Conservation (phyloP, 2,113 vertebrate genomes). For the Manacus vitellinus region DNA sequence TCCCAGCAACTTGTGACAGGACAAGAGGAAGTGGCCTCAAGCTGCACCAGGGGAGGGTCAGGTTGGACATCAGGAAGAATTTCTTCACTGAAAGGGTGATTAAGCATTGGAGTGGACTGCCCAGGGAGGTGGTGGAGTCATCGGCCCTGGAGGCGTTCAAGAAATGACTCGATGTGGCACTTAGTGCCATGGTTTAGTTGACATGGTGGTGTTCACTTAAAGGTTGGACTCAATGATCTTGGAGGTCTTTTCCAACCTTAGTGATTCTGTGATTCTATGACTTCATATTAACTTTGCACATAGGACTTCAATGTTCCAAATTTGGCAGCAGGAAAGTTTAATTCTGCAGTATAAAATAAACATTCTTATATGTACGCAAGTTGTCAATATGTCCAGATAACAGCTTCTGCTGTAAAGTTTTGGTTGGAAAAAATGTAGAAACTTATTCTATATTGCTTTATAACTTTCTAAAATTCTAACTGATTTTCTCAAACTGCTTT, state of each 20-base stretch:
- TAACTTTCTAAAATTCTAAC: neutral
- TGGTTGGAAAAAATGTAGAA: neutral
- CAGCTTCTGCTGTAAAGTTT: neutral
- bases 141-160: too few species aligned
- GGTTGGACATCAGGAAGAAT: neutral
- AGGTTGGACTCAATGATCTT: neutral
- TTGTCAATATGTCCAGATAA: neutral
- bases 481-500: neutral
- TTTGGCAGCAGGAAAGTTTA: neutral
- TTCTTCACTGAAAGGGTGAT: neutral
- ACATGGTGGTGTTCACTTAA: neutral
- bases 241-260: neutral
- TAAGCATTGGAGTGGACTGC: neutral
- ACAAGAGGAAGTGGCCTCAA: neutral
- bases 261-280: neutral
- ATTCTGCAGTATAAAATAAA: neutral
- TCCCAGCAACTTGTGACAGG: neutral
- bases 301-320: neutral
- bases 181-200: neutral
- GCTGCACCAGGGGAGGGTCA: neutral
- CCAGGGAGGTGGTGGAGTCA: neutral
- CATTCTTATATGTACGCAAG: fast-evolving
- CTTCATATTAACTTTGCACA: neutral
- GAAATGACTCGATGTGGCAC: fast-evolving
- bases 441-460: neutral